These are phyloP conservation scores for Drosophila melanica DNA, from an alignment of 1,140 invertebrate species.

Conservation along the genomic window DNA sequence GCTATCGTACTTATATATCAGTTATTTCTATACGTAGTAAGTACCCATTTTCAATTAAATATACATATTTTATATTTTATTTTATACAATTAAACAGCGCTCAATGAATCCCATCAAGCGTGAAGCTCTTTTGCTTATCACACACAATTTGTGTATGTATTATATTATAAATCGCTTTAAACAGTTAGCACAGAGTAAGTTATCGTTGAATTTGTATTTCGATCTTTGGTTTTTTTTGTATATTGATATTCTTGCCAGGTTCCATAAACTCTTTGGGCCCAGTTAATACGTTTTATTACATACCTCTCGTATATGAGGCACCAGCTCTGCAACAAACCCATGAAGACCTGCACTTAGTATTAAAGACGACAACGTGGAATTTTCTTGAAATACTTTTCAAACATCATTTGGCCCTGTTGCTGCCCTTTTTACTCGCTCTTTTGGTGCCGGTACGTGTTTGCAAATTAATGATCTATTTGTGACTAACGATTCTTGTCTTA, in stretches of 20 bases:
- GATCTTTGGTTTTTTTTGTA: no score
- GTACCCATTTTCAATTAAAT: no score
- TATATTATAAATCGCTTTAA: constrained; percentile 63
- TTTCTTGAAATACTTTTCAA: constrained; percentile 58
- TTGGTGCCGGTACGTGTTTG: constrained; percentile 49
- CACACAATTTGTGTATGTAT: constrained; percentile 59
- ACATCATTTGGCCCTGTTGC: constrained; percentile 59
- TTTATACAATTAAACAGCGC: constrained; percentile 12
- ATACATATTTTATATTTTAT: no score
- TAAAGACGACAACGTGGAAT: constrained; percentile 42
- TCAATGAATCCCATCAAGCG: constrained; percentile 46
- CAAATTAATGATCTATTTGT: no score
- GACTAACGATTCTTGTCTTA: neutral
- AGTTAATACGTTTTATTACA: constrained; percentile 59
- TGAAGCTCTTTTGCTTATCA: constrained; percentile 44
- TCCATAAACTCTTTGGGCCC: constrained; percentile 45
- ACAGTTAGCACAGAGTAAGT: constrained; percentile 56
- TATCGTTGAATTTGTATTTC: neutral
- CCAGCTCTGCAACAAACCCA: neutral
- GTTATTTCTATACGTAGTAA: constrained; percentile 27
- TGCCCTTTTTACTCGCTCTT: constrained; percentile 52
- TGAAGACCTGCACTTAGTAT: constrained; percentile 36
- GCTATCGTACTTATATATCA: constrained; percentile 41
- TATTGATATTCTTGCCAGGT: constrained; percentile 4
- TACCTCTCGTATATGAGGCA: constrained; percentile 52